These are phyloP conservation scores for Fissipunctia ypsillon DNA, from an alignment of 2,888 invertebrate species.

Conservation along the genomic window DNA sequence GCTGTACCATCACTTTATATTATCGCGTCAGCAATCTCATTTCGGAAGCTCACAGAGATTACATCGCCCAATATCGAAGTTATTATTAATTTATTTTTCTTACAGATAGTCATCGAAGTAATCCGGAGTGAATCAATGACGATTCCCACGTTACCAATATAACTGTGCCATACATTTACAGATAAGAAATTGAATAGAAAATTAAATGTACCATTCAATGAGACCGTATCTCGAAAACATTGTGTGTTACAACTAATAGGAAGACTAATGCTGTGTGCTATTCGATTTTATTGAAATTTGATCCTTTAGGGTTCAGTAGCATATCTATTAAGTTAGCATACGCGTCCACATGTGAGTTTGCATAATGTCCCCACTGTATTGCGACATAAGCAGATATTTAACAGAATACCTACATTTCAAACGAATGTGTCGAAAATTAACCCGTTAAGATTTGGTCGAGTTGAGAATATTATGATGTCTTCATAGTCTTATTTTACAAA, in stretches of 20 bases:
- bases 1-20: slow-evolving; percentile 64
- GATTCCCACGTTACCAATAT: slow-evolving; percentile 87
- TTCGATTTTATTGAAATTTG: slow-evolving; percentile 48
- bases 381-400: slow-evolving; percentile 42
- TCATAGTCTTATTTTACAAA: background rate
- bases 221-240: slow-evolving; percentile 71
- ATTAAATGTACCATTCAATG: slow-evolving; percentile 83
- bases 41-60: slow-evolving; percentile 79
- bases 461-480: slow-evolving; percentile 8
- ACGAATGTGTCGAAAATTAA: slow-evolving; percentile 37
- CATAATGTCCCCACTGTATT: slow-evolving; percentile 52
- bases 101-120: slow-evolving; percentile 84
- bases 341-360: slow-evolving; percentile 45
- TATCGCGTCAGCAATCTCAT: slow-evolving; percentile 69
- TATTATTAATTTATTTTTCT: slow-evolving; percentile 87
- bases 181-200: slow-evolving; percentile 87
- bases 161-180: slow-evolving; percentile 79
- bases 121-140: slow-evolving; percentile 82
- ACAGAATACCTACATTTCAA: slow-evolving; percentile 31
- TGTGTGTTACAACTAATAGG: slow-evolving; percentile 68
- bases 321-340: slow-evolving; percentile 53
- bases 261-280: slow-evolving; percentile 46
- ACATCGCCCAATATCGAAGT: slow-evolving; percentile 81
- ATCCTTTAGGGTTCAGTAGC: slow-evolving; percentile 41
- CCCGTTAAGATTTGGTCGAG: slow-evolving; percentile 12